Percentiles rank a stretch among this genome's conserved stretches.
These are phyloP conservation scores for Drosophila rhopaloa DNA, from an alignment of 1,140 invertebrate species.

Conservation along the genomic window DNA sequence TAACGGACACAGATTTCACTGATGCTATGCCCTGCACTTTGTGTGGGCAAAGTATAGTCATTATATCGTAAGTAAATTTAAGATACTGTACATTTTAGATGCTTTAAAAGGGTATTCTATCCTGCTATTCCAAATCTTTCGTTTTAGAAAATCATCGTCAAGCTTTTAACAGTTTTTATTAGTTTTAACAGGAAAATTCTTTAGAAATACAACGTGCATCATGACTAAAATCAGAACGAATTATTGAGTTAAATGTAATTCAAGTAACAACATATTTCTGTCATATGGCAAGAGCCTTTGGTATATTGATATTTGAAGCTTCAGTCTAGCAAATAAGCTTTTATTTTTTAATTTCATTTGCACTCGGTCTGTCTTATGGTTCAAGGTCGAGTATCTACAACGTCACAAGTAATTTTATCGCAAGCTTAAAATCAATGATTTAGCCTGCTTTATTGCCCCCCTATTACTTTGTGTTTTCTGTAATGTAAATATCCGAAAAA, in stretches of 20 bases:
- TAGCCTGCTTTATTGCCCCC: conserved; percentile 2
- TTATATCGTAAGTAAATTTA: conserved; percentile 7
- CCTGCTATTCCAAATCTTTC: no score
- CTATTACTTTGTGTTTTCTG: not conserved
- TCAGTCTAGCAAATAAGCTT: not conserved
- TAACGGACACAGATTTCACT: conserved; percentile 11
- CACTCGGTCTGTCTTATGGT: conserved; percentile 8
- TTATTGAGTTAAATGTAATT: no score
- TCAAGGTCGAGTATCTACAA: conserved; percentile 17
- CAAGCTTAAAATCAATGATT: conserved; percentile 22
- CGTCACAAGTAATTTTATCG: conserved; percentile 6
- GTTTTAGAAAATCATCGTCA: no score
- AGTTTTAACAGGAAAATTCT: no score
- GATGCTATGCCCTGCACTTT: conserved; percentile 23
- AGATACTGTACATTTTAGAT: no score
- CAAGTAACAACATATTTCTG: no score
- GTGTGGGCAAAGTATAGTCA: not conserved
- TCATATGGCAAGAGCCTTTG: no score
- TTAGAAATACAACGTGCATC: no score
- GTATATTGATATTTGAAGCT: not conserved
- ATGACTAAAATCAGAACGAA: no score
- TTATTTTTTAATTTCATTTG: not conserved
- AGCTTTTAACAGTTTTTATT: no score
- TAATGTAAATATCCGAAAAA: conserved; percentile 25
- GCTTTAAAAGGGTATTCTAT: no score